Evolutionary conservation across 2,113 vertebrate genomes (phyloP).

Genomic region (Gambusia holbrooki): DNA sequence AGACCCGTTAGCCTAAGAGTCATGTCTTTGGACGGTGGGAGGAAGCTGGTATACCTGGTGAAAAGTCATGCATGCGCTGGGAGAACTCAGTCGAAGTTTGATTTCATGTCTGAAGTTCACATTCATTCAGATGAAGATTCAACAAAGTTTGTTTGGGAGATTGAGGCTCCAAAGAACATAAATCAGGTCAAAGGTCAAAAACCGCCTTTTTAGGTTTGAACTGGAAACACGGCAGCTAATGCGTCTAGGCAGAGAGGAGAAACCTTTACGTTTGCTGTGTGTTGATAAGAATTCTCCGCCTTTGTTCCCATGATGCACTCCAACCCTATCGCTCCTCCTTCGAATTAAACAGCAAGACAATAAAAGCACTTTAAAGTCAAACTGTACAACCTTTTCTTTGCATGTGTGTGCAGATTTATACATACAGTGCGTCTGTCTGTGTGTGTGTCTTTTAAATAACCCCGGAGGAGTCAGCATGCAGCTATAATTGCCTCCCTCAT

Average conservation of each 20-base stretch:
- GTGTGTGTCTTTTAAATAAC: constrained; percentile 79
- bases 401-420: constrained; percentile 37
- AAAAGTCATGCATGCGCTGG: not conserved
- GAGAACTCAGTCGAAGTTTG: not conserved
- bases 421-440: constrained; percentile 27
- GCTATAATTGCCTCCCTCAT: constrained; percentile 85
- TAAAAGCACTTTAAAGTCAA: constrained; percentile 73
- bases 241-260: constrained; percentile 21
- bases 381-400: constrained; percentile 68
- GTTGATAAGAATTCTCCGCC: constrained; percentile 27
- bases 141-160: not conserved
- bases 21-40: not conserved
- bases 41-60: not conserved
- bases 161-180: not conserved
- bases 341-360: constrained; percentile 64
- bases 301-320: constrained; percentile 52
- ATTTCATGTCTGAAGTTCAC: not conserved
- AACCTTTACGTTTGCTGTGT: constrained; percentile 39
- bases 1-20: not conserved
- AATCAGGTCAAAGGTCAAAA: not conserved
- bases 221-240: constrained; percentile 15
- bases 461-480: constrained; percentile 78
- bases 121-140: not conserved
- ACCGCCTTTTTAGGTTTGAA: not conserved
- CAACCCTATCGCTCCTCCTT: constrained; percentile 30